Percentiles rank a stretch among this genome's conserved stretches.
Evolutionary conservation across 2,113 vertebrate species (phyloP).

Genomic region (Marmota monax): DNA sequence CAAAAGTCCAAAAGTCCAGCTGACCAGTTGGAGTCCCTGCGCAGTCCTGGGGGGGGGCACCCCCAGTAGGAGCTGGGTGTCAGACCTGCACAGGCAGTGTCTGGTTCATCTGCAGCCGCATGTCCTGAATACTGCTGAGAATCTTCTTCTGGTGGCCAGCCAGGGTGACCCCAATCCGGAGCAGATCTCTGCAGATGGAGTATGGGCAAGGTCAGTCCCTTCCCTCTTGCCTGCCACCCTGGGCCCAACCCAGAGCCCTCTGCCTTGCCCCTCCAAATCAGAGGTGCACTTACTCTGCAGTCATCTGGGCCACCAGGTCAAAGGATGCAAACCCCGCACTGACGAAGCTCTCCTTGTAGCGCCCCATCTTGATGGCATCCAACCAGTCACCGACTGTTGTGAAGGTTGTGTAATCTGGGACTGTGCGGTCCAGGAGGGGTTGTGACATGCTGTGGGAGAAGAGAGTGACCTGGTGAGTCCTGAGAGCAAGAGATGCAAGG

Average conservation of each 20-base stretch:
- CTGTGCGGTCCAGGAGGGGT: constrained; percentile 97
- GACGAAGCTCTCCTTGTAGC: constrained; percentile 98
- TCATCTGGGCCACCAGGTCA: constrained; percentile 99
- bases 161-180: constrained; percentile 98
- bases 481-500: not conserved
- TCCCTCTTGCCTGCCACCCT: not conserved
- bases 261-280: not conserved
- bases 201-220: not conserved
- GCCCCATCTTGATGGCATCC: constrained; percentile 99
- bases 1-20: constrained; percentile 91
- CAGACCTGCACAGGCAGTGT: constrained; percentile 99
- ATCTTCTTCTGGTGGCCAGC: constrained; percentile 99
- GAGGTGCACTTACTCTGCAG: constrained; percentile 96
- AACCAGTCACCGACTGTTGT: constrained; percentile 99
- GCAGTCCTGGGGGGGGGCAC: constrained; percentile 84
- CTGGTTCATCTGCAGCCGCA: constrained; percentile 99
- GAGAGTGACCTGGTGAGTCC: constrained; percentile 70
- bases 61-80: constrained; percentile 85
- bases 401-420: constrained; percentile 99
- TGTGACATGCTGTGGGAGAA: constrained; percentile 93
- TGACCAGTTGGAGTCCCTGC: constrained; percentile 91
- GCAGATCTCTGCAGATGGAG: constrained; percentile 92
- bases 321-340: constrained; percentile 98
- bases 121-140: constrained; percentile 99
- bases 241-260: not conserved